Base-by-base conservation (phyloP, 2,888 invertebrate species). In the Trachelus iudaicus region DNA sequence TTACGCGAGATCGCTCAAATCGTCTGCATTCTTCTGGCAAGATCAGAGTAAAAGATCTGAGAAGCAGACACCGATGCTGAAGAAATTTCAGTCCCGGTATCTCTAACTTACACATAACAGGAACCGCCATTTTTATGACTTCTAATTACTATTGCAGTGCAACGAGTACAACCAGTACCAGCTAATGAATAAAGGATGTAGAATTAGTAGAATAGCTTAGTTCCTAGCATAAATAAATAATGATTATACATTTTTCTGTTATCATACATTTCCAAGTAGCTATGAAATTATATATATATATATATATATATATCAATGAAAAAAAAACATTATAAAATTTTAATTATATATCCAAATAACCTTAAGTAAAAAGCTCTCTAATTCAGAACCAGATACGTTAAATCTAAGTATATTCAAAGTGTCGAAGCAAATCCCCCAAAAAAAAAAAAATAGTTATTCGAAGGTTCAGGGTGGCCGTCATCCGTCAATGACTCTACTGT, bases 1-100 rank as follows among this genome's bases (percentile, higher is more conserved):
- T 77, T 77, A 77, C 77, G 71, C 74, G 40, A 75, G 77, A 75
- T 56, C 69, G 77, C 69, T 77, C 71, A 69, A 71, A 77, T 77
- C 75, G 77, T 71, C 69, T 34, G 40, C 75, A 77, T 77, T 77
- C 77, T 69, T 77, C 77, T 71, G 75, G 75, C 34, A 75, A 74
- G 40, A 75, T 75, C 75, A 68, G 31, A 77, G 75, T 15, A 31
- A 33, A 33, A 31, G 71, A 71, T 71, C 31, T 15, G 71, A 33
- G 71, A 71, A 71, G 33, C 31, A 71, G 71, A 33, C 12, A 56
- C 40, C 23, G 15, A 56, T 56, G 15, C 40, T 56, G 15, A 56
- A 56, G 40, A 56, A 56, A 56, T 23, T 56, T 56, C 23, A 23
- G 23, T 56, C 40, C 23, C 15, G 15, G 40, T 56, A 56, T 56